phyloP scores from a whole-genome alignment of 2,888 invertebrate species.

The Chalcis sispes region DNA sequence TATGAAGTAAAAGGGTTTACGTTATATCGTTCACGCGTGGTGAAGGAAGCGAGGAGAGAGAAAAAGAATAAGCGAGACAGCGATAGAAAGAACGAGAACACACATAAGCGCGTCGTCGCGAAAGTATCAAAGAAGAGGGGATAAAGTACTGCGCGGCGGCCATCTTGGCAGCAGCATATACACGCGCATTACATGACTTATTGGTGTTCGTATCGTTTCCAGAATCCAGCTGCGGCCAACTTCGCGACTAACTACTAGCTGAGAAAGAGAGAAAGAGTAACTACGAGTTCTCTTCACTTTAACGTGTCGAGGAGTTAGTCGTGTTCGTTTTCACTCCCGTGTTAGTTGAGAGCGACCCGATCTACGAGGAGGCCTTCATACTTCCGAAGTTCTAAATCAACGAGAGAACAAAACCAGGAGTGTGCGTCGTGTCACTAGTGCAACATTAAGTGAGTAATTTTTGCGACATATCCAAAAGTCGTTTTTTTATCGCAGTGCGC shows the following conservation, averaged over 20 bases:
- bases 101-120: background rate
- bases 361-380: background rate
- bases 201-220: conserved; percentile 29
- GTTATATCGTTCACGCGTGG: too few relatives aligned
- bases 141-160: background rate
- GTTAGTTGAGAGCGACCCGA: background rate
- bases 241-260: conserved; percentile 30
- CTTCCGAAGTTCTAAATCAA: background rate
- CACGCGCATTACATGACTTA: too few relatives aligned
- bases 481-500: background rate
- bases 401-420: background rate
- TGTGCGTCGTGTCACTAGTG: background rate
- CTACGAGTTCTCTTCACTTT: too few relatives aligned
- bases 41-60: background rate
- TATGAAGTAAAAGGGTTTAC: too few relatives aligned
- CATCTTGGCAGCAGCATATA: conserved; percentile 16
- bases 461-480: background rate
- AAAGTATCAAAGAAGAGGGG: background rate
- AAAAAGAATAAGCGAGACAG: conserved; percentile 3
- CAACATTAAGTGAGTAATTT: background rate
- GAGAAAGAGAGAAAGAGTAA: background rate
- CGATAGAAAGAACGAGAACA: background rate
- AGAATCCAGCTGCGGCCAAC: conserved; percentile 52
- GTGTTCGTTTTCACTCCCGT: too few relatives aligned
- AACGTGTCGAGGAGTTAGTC: too few relatives aligned